Percentiles rank a stretch among this genome's conserved stretches.
Conservation (phyloP, 2,113 vertebrate genomes). For the Bufo gargarizans region DNA sequence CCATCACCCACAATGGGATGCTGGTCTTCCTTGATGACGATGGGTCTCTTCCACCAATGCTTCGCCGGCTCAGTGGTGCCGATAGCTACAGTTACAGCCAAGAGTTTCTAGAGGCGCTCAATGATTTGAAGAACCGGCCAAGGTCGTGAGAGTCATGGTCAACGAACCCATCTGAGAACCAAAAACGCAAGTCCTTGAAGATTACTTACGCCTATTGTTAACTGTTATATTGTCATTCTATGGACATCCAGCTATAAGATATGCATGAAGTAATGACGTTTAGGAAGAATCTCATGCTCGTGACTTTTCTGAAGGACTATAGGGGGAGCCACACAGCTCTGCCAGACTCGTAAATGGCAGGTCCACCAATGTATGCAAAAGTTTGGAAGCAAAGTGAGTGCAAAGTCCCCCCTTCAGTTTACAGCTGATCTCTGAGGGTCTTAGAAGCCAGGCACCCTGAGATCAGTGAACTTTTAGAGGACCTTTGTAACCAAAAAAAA, state of each 20-base stretch:
- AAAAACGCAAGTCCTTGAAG: too few species aligned
- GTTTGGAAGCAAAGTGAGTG: too few species aligned
- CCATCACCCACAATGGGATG: not conserved
- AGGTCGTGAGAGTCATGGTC: not conserved
- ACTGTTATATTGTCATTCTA: not conserved
- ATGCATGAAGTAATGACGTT: too few species aligned
- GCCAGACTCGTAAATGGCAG: too few species aligned
- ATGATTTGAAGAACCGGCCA: not conserved
- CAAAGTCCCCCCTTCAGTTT: not conserved
- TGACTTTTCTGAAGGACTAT: not conserved
- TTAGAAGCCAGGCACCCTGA: too few species aligned
- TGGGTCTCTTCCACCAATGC: conserved; percentile 22
- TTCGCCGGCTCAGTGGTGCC: not conserved
- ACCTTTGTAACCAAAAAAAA: not conserved
- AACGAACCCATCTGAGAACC: not conserved
- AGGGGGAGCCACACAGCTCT: too few species aligned
- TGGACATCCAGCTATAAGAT: not conserved
- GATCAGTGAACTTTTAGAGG: not conserved
- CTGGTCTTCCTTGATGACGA: conserved; percentile 26
- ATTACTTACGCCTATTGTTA: not conserved
- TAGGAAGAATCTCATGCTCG: not conserved
- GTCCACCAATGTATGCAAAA: too few species aligned
- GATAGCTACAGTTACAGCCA: conserved; percentile 37
- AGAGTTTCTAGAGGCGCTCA: conserved; percentile 22
- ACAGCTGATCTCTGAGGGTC: not conserved